Base-by-base conservation (phyloP, 2,888 invertebrate genomes). In the Calameuta idolon region DNA sequence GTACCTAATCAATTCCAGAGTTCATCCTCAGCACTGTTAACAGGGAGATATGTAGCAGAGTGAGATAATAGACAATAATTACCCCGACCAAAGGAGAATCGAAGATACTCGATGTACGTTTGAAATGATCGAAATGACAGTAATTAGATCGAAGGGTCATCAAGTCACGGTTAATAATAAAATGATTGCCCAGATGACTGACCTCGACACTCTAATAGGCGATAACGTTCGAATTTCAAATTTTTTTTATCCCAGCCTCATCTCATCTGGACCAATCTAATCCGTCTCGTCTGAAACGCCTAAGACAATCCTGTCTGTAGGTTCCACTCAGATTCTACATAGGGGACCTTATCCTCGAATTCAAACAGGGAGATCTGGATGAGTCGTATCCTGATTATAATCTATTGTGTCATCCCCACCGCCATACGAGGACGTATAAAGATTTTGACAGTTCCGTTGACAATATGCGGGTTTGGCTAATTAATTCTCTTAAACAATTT, bases 351-450 rank as follows among this genome's bases (percentile, higher is more conserved):
- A 71, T 71, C 71, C 71, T 71, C 33, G 71, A 34, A 71, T 23
- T 31, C 71, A 71, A 34, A 71, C 71, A 71, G 71, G 71, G 71
- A 31, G 33, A 12, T 34, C 31, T 71, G 33, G 34, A 79, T 76
- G 81, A 82, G 69, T 78, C 74, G 85, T 83, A 82, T 85, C 84
- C 85, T 85, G 83, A 85, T 87, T 85, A 83, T 77, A 77, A 77
- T 74, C 79, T 81, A 86, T 85, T 83, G 83, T 83, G 76, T 79
- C 76, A 68, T 34, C 55, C 69, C 69, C 76, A 69, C 34, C 73
- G 69, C 2, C 55, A 23, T 55, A 23, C 2, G 55, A 55, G 55
- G 55, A 55, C 55, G 55, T 55, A 55, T 55, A 23, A 55, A 55
- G 55, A 55, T 55, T 55, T 55, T 55, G 55, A 55, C 55, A 55